These are phyloP conservation scores for Clarias gariepinus DNA, from an alignment of 2,113 vertebrate genomes.

Conservation along the genomic window DNA sequence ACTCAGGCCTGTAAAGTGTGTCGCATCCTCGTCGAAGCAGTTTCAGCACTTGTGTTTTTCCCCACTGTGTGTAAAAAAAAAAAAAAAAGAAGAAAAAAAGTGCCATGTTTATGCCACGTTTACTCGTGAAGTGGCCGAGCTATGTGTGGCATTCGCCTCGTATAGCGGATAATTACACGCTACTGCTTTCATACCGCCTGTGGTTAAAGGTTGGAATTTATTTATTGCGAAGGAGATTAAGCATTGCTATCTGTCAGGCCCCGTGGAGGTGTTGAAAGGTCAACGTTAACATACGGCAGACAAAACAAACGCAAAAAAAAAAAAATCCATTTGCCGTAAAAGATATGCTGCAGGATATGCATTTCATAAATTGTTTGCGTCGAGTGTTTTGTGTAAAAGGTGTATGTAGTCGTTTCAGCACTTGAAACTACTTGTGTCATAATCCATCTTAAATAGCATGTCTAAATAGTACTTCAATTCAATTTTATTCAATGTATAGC, in stretches of 20 bases:
- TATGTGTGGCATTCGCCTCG: neutral
- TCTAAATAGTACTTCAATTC: too few species aligned
- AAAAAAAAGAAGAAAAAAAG: too few species aligned
- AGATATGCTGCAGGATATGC: neutral
- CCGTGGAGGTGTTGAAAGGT: neutral
- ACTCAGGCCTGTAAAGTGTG: neutral
- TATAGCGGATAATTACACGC: conserved; percentile 13
- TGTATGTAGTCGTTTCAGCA: neutral
- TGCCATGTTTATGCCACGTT: neutral
- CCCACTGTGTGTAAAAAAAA: too few species aligned
- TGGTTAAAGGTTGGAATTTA: neutral
- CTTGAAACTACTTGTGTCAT: too few species aligned
- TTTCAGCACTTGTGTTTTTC: neutral
- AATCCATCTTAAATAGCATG: neutral
- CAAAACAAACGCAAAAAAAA: neutral
- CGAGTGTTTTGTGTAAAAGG: neutral
- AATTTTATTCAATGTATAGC: too few species aligned
- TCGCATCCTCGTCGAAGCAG: neutral
- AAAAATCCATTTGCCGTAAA: neutral
- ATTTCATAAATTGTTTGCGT: neutral
- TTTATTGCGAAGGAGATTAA: conserved; percentile 18
- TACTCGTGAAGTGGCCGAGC: neutral
- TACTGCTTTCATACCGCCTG: neutral
- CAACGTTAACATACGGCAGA: too few species aligned
- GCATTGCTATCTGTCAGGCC: neutral